Base-by-base conservation (phyloP, 2,888 invertebrate species). In the Dryomyza anilis region DNA sequence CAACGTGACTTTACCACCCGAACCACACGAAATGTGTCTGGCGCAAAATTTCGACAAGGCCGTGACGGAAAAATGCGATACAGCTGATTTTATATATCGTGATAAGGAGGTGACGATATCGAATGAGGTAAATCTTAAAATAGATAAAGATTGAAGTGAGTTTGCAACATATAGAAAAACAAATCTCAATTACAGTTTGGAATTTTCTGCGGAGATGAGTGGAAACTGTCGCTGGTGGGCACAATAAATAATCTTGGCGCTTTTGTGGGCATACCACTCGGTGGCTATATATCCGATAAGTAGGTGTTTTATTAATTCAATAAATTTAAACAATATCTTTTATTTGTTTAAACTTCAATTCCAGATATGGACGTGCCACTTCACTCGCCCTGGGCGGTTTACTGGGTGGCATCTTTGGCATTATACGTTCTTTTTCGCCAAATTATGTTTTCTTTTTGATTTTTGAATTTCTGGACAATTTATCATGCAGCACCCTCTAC, bases 161-260 rank as follows among this genome's bases (percentile, higher is more conserved):
- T 14, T 23, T 39, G 6, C 23, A 1, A 14, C 7, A 39, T 46
- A 2, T 1, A 8, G 52, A 21, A 50, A 8, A 3, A 21, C 12
- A 21, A 30, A 7, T 25, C 21, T 56, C 1, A 5, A 14, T 5
- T 27, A 5, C 27, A 81, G 81, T 81, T 81, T 45, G 74, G 73
- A 16, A 81, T 81, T 68, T 81, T 71, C 66, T 81, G 81, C 64
- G 70, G 72, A 1, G 79, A 86, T 69, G 79, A 88, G 66, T 92
- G 92, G 92, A 91, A 89, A 81, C 81, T 90, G 63, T 87, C 91
- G 0, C 76, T 92, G 72, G 87, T 92, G 39, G 92, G 92, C 8
- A 91, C 92, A 1, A 85, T 91, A 6, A 90, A 91, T 77, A 91
- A 89, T 76, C 79, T 89, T 55, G 92, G 91, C 21, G 91, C 91